Conservation (phyloP, 2,797 vertebrate species). For the Erpetoichthys calabaricus region DNA sequence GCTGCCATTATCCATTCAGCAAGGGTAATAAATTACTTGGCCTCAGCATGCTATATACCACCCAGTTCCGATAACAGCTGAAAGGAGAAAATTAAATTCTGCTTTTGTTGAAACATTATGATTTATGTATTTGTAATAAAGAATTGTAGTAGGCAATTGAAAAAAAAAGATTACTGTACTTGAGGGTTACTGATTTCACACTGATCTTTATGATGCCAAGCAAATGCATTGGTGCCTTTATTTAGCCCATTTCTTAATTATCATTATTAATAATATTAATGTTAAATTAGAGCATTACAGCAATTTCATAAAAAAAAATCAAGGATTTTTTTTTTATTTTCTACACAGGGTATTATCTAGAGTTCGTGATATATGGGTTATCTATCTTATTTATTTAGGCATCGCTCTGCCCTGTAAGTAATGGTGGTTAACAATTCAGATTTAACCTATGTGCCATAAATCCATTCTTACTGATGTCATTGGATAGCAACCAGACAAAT, state of each 20-base stretch:
- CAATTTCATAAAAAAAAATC: too few relatives aligned
- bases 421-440: not conserved
- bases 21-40: constrained; percentile 85
- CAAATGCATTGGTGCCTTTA: constrained; percentile 6
- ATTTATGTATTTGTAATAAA: constrained; percentile 96
- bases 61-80: constrained; percentile 77
- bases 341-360: not conserved
- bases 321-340: too few relatives aligned
- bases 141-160: constrained; percentile 57
- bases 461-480: not conserved
- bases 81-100: constrained; percentile 94
- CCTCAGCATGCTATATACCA: constrained; percentile 74
- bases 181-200: constrained; percentile 47
- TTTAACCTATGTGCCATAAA: not conserved
- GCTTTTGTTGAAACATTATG: constrained; percentile 98
- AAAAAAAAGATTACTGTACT: constrained; percentile 38
- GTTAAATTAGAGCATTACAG: too few relatives aligned
- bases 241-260: too few relatives aligned
- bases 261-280: too few relatives aligned
- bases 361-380: not conserved
- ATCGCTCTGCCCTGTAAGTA: too few relatives aligned
- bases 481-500: too few relatives aligned
- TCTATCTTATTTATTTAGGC: not conserved
- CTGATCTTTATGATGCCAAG: constrained; percentile 37
- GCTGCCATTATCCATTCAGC: constrained; percentile 87